Evolutionary conservation across 1,140 invertebrate genomes (phyloP), one percentile per base, ranked within the genome.

Genomic region (Anadara kagoshimensis): DNA sequence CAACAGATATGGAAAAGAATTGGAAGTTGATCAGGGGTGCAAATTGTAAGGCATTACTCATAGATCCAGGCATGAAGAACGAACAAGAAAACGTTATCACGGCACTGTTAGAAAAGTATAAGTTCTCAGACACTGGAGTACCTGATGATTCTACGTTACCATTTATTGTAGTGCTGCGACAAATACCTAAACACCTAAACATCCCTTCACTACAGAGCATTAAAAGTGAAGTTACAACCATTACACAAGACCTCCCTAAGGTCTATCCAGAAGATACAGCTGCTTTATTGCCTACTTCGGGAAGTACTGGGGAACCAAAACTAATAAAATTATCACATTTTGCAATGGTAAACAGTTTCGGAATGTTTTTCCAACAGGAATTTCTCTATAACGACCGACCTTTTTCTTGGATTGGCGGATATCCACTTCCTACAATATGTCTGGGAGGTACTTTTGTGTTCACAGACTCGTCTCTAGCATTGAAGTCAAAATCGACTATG

Each of bases 31-130:
- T 71, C n/a, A 11, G n/a, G 18, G 16, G 24, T 43, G 61, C 49
- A 0, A 22, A 64, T 18, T 54, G 59, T 22, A 63, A 64, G 22
- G 51, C 20, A 14, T 24, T 71, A 7, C 43, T 71, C 14, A 53
- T 64, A 16, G 69, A 71, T 43, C 59, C 41, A 16, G 69, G 69
- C 7, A 36, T 36, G 29, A 36, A 36, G 7, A 36, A 44, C 22
- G 16, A 56, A 29, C 20, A 11, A 41, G 29, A 43, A 43, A 44
- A 56, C 14, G 56, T 22, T 14, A 12, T 8, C n/a, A 67, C 36
- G 26, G 29, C 4, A 56, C 54, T 22, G 36, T 14, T 24, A 16
- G 22, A 3, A n/a, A 54, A 10, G 11, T 67, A 5, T 16, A 20
- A 54, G 16, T 43, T 16, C 24, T 65, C 26, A 20, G 62, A 26